phyloP scores from a whole-genome alignment of 2,888 invertebrate species.

The Ectemnius lituratus region DNA sequence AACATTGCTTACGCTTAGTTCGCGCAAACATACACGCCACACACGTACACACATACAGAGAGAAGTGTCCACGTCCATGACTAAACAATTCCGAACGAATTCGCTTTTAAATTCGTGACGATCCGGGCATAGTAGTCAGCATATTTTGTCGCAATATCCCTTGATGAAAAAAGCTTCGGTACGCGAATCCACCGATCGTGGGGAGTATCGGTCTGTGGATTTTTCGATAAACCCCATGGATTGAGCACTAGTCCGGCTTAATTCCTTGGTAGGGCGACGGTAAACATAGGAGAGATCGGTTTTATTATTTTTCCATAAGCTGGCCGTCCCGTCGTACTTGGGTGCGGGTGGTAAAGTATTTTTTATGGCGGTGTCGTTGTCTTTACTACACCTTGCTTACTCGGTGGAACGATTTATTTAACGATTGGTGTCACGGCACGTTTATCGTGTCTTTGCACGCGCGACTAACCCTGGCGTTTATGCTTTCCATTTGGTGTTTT shows the following conservation, averaged over 20 bases:
- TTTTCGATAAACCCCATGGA: background rate
- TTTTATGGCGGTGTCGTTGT: background rate
- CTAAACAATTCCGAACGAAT: slow-evolving; percentile 18
- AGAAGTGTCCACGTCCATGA: too few species aligned
- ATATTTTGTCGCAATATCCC: background rate
- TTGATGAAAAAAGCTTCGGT: too few species aligned
- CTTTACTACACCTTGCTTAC: background rate
- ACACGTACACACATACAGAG: background rate
- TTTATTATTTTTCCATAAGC: slow-evolving; percentile 6
- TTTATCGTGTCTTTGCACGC: slow-evolving; percentile 10
- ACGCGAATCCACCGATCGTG: too few species aligned
- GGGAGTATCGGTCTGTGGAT: background rate
- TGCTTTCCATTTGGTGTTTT: background rate
- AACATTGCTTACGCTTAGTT: slow-evolving; percentile 43
- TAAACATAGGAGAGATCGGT: background rate
- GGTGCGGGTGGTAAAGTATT: background rate
- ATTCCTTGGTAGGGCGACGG: background rate
- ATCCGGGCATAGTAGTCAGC: slow-evolving; percentile 12
- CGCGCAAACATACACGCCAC: slow-evolving; percentile 16
- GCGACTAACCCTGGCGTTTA: background rate
- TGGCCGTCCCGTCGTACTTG: too few species aligned
- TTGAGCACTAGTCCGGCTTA: background rate
- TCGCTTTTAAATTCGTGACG: slow-evolving; percentile 7
- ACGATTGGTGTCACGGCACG: background rate
- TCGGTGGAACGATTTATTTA: slow-evolving; percentile 1